These are phyloP conservation scores for Stichodactyla mertensii DNA, from an alignment of 64 coral and sea anemone species.

Conservation along the genomic window DNA sequence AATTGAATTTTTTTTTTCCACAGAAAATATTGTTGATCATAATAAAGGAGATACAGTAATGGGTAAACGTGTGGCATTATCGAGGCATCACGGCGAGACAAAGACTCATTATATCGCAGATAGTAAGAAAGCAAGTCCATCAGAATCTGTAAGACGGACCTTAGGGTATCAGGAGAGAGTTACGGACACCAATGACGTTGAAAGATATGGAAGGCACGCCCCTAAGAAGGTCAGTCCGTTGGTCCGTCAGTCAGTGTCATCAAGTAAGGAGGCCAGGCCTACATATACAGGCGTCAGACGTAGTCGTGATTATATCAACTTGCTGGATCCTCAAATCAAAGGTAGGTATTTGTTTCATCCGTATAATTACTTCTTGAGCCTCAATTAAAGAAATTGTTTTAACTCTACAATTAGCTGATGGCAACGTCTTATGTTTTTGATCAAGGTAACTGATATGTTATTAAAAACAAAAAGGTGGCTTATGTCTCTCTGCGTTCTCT, in stretches of 20 bases:
- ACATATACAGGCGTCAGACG: background rate
- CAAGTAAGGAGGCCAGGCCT: background rate
- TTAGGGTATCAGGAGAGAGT: background rate
- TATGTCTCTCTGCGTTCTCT: no score
- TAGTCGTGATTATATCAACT: constrained; percentile 14
- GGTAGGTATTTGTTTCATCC: background rate
- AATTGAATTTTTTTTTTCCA: background rate
- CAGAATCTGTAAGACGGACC: background rate
- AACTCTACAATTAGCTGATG: no score
- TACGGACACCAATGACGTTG: background rate
- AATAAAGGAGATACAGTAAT: background rate
- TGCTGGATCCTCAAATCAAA: background rate
- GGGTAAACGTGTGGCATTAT: background rate
- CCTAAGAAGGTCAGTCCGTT: constrained; percentile 1
- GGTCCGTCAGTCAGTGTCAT: background rate
- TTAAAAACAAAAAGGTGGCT: no score
- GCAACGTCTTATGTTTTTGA: no score
- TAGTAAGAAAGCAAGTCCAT: background rate
- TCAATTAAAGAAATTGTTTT: no score
- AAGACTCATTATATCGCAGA: background rate
- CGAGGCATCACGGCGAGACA: background rate
- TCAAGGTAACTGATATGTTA: no score
- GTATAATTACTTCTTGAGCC: background rate
- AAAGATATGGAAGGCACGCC: background rate
- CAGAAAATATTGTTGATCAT: background rate